Evolutionary conservation across 2,888 invertebrate genomes (phyloP).

Genomic region (Micoletzkya japonica): DNA sequence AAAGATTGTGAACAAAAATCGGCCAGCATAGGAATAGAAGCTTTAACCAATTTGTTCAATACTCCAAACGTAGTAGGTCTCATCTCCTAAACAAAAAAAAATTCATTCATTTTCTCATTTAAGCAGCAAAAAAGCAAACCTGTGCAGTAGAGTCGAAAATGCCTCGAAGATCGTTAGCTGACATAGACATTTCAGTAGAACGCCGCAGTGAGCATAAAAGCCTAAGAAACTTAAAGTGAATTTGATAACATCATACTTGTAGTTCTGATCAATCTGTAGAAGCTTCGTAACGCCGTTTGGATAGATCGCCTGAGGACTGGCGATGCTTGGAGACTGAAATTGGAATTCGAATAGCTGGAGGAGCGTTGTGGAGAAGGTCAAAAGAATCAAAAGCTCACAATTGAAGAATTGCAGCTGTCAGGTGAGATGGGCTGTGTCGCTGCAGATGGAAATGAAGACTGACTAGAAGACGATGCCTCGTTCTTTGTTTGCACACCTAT

Average conservation of each 20-base stretch:
- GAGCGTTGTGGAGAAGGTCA: background rate
- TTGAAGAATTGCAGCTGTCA: too few relatives aligned
- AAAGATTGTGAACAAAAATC: constrained; percentile 32
- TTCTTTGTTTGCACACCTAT: constrained; percentile 23
- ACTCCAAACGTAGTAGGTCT: constrained; percentile 21
- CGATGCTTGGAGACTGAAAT: constrained; percentile 10
- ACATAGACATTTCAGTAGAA: constrained; percentile 35
- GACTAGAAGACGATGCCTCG: background rate
- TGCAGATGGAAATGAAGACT: background rate
- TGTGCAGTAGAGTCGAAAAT: constrained; percentile 30
- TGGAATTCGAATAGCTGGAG: too few relatives aligned
- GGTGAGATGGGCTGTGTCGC: background rate
- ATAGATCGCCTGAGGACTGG: constrained; percentile 13
- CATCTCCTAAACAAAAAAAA: constrained; percentile 16
- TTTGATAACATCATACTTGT: constrained; percentile 18
- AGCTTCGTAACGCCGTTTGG: constrained; percentile 25
- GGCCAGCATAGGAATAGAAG: constrained; percentile 28
- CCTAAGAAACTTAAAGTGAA: background rate
- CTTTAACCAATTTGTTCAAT: constrained; percentile 21
- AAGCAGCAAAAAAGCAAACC: background rate
- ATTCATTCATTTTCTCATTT: background rate
- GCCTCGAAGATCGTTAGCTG: constrained; percentile 28
- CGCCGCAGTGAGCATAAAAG: constrained; percentile 34
- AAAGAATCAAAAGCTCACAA: background rate
- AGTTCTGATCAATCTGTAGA: constrained; percentile 23